Percentiles rank a stretch among this genome's conserved stretches.
These are phyloP conservation scores for Anoncus sp. DNA, from an alignment of 2,888 invertebrate species.

Conservation along the genomic window DNA sequence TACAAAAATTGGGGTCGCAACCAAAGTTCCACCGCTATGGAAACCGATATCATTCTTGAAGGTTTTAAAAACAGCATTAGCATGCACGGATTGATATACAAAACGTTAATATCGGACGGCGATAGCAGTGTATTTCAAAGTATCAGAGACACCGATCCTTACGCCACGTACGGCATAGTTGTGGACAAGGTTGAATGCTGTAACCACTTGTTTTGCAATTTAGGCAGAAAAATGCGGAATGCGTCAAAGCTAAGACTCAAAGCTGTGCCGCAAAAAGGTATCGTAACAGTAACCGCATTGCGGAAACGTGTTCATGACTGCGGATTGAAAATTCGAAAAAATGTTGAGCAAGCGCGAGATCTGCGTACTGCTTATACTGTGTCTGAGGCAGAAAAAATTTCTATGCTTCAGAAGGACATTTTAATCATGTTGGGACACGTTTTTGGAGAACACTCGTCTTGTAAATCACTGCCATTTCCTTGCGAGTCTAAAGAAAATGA, in stretches of 20 bases:
- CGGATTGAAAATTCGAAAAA: conserved; percentile 38
- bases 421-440: conserved; percentile 57
- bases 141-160: conserved; percentile 68
- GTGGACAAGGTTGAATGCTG: conserved; percentile 75
- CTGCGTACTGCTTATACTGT: not conserved
- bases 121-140: conserved; percentile 75
- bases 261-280: not conserved
- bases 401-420: conserved; percentile 56
- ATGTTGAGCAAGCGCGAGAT: conserved; percentile 27
- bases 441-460: conserved; percentile 64
- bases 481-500: conserved; percentile 14
- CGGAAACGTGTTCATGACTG: conserved; percentile 29
- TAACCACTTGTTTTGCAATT: conserved; percentile 72
- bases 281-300: conserved; percentile 2
- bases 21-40: conserved; percentile 71
- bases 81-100: conserved; percentile 54
- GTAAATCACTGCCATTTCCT: conserved; percentile 17
- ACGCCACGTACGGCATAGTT: conserved; percentile 60
- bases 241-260: conserved; percentile 16
- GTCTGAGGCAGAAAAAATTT: conserved; percentile 5
- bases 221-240: conserved; percentile 44
- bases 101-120: conserved; percentile 64
- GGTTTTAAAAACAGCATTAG: conserved; percentile 48
- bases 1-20: conserved; percentile 69
- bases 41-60: conserved; percentile 37